These are phyloP conservation scores for Arothron firmamentum DNA, from an alignment of 2,113 vertebrate genomes.

Conservation along the genomic window DNA sequence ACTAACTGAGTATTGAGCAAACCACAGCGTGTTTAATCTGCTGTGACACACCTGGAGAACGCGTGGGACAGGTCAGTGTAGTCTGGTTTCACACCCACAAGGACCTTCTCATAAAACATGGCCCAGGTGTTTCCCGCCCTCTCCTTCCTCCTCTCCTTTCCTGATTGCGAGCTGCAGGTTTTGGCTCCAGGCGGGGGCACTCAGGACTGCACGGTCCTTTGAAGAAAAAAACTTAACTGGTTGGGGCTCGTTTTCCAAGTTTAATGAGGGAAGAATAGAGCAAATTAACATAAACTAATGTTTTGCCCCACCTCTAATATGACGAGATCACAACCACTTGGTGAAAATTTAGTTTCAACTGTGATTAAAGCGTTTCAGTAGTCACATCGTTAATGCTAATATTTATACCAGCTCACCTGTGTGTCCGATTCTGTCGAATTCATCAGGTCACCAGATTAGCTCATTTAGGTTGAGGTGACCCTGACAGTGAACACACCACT, in stretches of 20 bases:
- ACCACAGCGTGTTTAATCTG: neutral
- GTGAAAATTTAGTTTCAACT: no score
- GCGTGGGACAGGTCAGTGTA: neutral
- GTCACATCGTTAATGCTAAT: no score
- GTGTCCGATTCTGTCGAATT: no score
- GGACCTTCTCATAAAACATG: conserved; percentile 1
- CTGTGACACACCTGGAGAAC: neutral
- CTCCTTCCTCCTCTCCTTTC: conserved; percentile 12
- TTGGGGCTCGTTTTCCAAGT: neutral
- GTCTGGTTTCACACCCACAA: conserved; percentile 42
- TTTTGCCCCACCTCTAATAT: no score
- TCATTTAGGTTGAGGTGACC: no score
- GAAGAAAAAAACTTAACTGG: neutral
- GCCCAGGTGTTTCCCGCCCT: conserved; percentile 14
- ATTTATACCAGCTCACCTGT: no score
- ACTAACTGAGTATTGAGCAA: no score
- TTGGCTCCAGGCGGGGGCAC: neutral
- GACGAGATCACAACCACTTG: no score
- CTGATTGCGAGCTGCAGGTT: conserved; percentile 5
- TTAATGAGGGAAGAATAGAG: neutral
- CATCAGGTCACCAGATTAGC: no score
- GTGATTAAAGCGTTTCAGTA: no score
- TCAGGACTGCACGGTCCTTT: neutral
- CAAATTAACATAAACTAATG: no score
- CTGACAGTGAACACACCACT: no score